A percentile compares a stretch with the other conserved stretches of the same genome.
Evolutionary conservation across 2,888 invertebrate genomes (phyloP).

Genomic region (Parnassius smintheus): DNA sequence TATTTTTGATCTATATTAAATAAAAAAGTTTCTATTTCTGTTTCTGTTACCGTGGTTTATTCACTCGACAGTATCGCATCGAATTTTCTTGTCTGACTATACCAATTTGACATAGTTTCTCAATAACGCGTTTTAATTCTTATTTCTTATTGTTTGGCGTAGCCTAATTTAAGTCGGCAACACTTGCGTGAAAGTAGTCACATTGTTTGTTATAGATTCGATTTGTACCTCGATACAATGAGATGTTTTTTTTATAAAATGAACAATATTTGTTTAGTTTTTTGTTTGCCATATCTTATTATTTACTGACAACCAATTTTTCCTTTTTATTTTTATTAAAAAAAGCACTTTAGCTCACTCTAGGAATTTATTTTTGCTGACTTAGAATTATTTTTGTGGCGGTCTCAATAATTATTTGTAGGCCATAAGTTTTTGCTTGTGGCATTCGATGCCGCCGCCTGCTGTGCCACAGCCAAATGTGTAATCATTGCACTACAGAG

Average conservation of each 20-base stretch:
- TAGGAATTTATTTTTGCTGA: no score
- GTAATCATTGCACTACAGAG: no score
- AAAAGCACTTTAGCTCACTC: no score
- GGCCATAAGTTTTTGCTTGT: no score
- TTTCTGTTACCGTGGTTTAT: neutral
- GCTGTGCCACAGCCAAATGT: no score
- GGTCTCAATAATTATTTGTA: no score
- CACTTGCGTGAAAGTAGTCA: slow-evolving; percentile 28
- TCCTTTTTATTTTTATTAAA: no score
- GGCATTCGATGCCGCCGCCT: no score
- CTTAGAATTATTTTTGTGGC: no score
- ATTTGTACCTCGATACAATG: neutral
- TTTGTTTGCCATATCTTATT: no score
- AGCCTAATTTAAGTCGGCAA: slow-evolving; percentile 27
- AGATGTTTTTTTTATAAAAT: neutral
- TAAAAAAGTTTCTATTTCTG: neutral
- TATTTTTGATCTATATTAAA: neutral
- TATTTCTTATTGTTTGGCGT: slow-evolving; percentile 29
- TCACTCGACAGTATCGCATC: neutral
- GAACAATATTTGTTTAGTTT: no score
- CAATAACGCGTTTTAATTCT: slow-evolving; percentile 35
- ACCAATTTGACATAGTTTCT: slow-evolving; percentile 43
- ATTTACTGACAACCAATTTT: no score
- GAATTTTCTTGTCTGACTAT: slow-evolving; percentile 31
- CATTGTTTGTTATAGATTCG: slow-evolving; percentile 22